Conservation (phyloP, 2,888 invertebrate genomes). For the Luperina nickerlii region DNA sequence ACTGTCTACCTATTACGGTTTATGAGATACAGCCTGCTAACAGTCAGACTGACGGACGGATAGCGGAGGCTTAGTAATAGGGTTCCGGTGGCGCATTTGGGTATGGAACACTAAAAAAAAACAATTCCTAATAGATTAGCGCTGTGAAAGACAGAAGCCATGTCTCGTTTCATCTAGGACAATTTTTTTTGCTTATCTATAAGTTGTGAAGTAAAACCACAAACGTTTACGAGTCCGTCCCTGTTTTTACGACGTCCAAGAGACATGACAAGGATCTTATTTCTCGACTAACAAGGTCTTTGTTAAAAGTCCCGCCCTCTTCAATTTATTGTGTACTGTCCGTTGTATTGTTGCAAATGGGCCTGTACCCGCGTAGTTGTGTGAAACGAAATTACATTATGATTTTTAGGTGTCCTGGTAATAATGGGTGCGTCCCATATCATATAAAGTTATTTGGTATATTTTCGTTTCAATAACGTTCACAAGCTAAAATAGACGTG, state of each 20-base stretch:
- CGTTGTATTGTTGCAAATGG: constrained; percentile 38
- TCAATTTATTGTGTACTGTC: constrained; percentile 40
- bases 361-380: constrained; percentile 9
- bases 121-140: constrained; percentile 1
- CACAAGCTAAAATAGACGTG: too few species aligned
- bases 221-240: constrained; percentile 62
- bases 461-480: too few species aligned
- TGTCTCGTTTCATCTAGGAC: constrained; percentile 35
- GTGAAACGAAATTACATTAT: constrained; percentile 26
- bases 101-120: neutral
- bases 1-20: neutral
- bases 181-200: constrained; percentile 66
- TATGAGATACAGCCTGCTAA: neutral
- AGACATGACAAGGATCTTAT: constrained; percentile 67
- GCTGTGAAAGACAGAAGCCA: constrained; percentile 6
- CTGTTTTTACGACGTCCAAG: constrained; percentile 68
- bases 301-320: constrained; percentile 50
- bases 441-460: too few species aligned
- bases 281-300: constrained; percentile 63
- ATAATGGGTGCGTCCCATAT: neutral
- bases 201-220: constrained; percentile 66
- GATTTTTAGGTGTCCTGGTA: constrained; percentile 14
- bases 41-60: neutral
- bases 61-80: neutral
- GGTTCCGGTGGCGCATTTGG: neutral